Conservation (phyloP, 2,888 invertebrate species). For the Desoria tigrina region DNA sequence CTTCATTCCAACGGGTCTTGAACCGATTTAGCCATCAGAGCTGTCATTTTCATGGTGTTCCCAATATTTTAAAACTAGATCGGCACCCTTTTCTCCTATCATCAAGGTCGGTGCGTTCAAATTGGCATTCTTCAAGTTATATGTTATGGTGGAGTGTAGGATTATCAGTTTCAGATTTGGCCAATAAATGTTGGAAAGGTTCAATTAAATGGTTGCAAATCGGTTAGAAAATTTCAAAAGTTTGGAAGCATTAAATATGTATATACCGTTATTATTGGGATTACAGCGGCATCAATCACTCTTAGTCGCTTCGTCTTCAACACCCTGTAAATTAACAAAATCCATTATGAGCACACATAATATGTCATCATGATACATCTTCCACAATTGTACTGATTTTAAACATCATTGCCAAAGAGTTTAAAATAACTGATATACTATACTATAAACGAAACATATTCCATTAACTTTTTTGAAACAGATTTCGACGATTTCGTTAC, state of each 20-base stretch:
- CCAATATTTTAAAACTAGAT: slow-evolving; percentile 12
- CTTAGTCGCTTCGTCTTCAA: neutral
- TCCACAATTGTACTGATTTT: no score
- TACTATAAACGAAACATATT: no score
- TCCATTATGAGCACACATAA: no score
- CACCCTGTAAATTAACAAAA: neutral
- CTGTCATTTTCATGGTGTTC: neutral
- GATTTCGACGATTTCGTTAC: neutral
- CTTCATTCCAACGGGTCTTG: neutral
- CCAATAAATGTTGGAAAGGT: no score
- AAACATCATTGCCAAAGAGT: no score
- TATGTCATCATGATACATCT: no score
- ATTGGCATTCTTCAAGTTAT: slow-evolving; percentile 7
- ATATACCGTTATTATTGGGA: neutral
- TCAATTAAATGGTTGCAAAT: no score
- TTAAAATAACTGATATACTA: no score
- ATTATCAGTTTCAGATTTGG: neutral
- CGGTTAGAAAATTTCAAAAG: no score
- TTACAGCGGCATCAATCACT: neutral
- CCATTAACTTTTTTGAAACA: no score
- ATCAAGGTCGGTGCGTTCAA: slow-evolving; percentile 14
- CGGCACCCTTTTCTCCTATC: slow-evolving; percentile 21
- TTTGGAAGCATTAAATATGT: no score
- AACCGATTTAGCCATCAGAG: neutral
- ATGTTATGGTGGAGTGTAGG: neutral